A percentile compares a stretch with the other conserved stretches of the same genome.
phyloP scores from a whole-genome alignment of 2,888 invertebrate species.

The Trachelus tabidus region DNA sequence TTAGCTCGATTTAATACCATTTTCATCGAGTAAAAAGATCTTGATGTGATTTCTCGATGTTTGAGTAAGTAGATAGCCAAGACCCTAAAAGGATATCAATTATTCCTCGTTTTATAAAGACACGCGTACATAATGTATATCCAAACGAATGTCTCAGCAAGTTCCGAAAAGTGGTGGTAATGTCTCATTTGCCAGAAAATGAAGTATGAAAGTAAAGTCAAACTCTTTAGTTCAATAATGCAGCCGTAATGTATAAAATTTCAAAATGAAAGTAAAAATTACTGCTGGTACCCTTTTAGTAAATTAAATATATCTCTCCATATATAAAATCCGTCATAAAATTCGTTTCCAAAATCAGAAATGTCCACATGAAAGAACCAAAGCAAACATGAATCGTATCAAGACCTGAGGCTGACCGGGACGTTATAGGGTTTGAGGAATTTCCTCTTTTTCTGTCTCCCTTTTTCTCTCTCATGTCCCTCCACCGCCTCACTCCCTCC shows the following conservation, averaged over 20 bases:
- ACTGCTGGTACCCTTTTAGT: too few species aligned
- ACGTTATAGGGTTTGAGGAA: conserved; percentile 27
- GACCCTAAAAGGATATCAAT: too few species aligned
- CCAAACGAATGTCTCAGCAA: too few species aligned
- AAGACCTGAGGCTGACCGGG: conserved; percentile 27
- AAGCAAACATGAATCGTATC: conserved; percentile 43
- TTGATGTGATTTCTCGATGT: too few species aligned
- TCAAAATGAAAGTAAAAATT: too few species aligned
- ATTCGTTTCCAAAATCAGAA: background rate
- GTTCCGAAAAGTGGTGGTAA: conserved; percentile 23
- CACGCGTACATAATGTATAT: too few species aligned
- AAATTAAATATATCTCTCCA: background rate
- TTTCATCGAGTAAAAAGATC: too few species aligned
- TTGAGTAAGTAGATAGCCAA: too few species aligned
- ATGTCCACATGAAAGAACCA: conserved; percentile 18
- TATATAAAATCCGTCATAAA: background rate
- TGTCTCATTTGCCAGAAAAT: background rate
- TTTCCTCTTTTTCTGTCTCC: background rate
- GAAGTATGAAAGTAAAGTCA: background rate
- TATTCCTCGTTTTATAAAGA: too few species aligned
- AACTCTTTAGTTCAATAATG: background rate
- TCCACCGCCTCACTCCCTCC: conserved; percentile 9
- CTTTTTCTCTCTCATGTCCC: background rate
- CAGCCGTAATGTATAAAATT: too few species aligned
- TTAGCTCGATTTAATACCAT: too few species aligned